Percentiles rank a stretch among this genome's conserved stretches.
phyloP scores from a whole-genome alignment of 2,888 invertebrate genomes.

The Sarcophaga carnaria region DNA sequence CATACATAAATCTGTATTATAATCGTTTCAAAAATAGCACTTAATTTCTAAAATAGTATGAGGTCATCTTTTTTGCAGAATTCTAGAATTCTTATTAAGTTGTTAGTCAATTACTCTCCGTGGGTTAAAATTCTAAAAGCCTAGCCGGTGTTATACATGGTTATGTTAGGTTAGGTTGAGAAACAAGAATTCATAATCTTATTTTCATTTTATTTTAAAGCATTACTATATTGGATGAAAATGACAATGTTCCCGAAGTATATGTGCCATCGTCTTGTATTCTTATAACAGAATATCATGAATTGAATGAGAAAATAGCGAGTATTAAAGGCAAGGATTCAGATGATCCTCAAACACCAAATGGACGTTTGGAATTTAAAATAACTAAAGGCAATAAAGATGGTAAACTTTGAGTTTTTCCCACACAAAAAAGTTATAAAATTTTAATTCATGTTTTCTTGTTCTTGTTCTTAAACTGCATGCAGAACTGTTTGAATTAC shows the following conservation, averaged over 20 bases:
- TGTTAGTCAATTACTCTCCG: too few species aligned
- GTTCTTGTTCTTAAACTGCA: too few species aligned
- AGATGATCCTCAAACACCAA: constrained; percentile 90
- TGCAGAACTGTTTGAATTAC: constrained; percentile 86
- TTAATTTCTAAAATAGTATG: too few species aligned
- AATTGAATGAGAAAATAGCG: constrained; percentile 89
- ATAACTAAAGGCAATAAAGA: constrained; percentile 88
- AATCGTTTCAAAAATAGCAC: too few species aligned
- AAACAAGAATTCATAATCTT: too few species aligned
- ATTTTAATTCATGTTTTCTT: constrained; percentile 7
- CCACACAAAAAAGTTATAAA: background rate
- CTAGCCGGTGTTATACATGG: too few species aligned
- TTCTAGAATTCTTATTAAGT: too few species aligned
- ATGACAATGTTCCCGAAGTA: constrained; percentile 91
- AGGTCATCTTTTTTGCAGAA: too few species aligned
- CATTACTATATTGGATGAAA: constrained; percentile 91
- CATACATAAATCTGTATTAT: too few species aligned
- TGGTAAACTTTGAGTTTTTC: constrained; percentile 80
- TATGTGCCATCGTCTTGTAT: constrained; percentile 87
- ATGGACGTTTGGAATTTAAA: constrained; percentile 89
- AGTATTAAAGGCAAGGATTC: constrained; percentile 90
- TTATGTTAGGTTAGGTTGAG: too few species aligned
- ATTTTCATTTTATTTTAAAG: constrained; percentile 80
- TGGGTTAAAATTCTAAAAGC: too few species aligned
- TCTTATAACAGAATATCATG: constrained; percentile 94